Base-by-base conservation (phyloP, 2,888 invertebrate genomes). In the Notocelia uddmanniana region DNA sequence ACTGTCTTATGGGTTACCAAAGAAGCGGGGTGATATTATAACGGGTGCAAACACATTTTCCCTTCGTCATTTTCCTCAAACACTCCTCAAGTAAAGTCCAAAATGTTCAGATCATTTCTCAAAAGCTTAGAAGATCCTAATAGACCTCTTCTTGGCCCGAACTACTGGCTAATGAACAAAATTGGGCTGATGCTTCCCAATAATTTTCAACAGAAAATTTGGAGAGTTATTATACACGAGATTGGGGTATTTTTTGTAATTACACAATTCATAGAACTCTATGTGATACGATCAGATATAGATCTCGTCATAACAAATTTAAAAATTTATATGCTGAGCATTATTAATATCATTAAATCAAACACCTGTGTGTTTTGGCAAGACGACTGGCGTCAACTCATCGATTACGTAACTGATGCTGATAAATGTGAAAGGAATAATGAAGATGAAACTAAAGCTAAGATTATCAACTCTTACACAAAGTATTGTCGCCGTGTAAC, bases 311-410 rank as follows among this genome's bases (percentile, higher is more conserved):
- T n/a, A n/a, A n/a, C n/a, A n/a, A n/a, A n/a, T n/a, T n/a, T n/a
- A 37, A 91, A 86, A 76, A 89, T 91, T 74, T 89, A 91, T 0
- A 90, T 91, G 89, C 74, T 91, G 50, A 91, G 91, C 76, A 82
- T 86, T 10, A 83, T 92, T n/a, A 90, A 89, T 69, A 72, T 88
- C 1, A 78, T 89, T 0, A 92, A 93, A 79, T 81, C 79, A 0
- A 85, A 87, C 59, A 85, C 88, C 0, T 91, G 86, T 72, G 69
- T 91, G 11, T 77, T 88, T 23, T 91, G 88, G 88, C 89, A 91
- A 81, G 74, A 75, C 1, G 77, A 77, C 0, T 93, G 92, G 92
- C 79, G 72, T 57, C 77, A 87, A 45, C 76, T 92, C 1, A 78
- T 92, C 0, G 79, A 88, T 1, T 92, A 92, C 62, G 77, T 91